Conservation (phyloP, 2,797 vertebrate species). For the Halcyon smyrnensis region DNA sequence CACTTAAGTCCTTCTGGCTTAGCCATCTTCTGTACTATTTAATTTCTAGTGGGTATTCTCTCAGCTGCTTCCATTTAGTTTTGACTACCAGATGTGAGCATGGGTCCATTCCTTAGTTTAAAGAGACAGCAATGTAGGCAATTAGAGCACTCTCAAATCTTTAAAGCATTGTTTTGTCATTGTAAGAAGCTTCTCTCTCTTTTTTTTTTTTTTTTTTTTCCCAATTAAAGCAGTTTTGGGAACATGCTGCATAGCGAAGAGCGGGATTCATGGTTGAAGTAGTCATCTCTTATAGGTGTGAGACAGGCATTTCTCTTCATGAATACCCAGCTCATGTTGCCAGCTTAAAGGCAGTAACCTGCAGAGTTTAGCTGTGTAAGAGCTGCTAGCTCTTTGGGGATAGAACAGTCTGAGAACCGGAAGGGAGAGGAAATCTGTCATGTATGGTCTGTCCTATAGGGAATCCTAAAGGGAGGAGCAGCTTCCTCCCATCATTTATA, state of each 20-base stretch:
- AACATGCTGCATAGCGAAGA: neutral
- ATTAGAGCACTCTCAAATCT: conserved; percentile 34
- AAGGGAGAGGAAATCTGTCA: neutral
- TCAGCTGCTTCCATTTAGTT: conserved; percentile 53
- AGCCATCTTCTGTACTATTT: conserved; percentile 50
- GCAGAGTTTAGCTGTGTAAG: neutral
- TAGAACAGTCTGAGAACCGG: neutral
- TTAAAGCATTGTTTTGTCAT: conserved; percentile 41
- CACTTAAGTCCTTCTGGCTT: conserved; percentile 67
- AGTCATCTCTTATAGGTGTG: neutral
- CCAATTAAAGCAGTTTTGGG: neutral
- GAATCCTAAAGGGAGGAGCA: neutral
- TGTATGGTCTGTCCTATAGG: neutral
- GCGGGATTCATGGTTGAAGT: neutral
- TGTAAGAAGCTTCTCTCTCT: neutral
- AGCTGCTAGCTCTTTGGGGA: neutral
- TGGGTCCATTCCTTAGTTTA: conserved; percentile 51
- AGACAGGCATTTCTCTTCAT: neutral
- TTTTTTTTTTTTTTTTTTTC: neutral
- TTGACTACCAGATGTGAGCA: conserved; percentile 68
- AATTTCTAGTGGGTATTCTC: conserved; percentile 63
- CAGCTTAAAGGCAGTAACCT: neutral
- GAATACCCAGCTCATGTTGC: neutral
- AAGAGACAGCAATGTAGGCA: conserved; percentile 41
- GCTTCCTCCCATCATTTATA: neutral